Percentiles rank a stretch among this genome's conserved stretches.
Conservation (phyloP, 2,113 vertebrate genomes). For the Phrynosoma platyrhinos region DNA sequence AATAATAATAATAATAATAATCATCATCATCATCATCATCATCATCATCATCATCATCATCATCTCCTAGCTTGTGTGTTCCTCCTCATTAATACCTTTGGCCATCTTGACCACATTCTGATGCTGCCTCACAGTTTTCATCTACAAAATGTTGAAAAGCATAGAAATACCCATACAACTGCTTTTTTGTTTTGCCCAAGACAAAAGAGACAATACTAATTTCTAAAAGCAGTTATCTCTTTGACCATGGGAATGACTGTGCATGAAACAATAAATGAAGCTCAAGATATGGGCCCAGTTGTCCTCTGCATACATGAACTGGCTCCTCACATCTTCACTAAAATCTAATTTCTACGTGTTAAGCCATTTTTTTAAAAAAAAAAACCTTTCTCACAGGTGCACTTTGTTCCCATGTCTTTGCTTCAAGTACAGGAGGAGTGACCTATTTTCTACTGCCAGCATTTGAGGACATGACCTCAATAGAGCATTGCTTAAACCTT, state of each 20-base stretch:
- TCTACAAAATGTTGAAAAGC: no score
- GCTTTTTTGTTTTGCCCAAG: background rate
- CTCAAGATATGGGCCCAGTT: background rate
- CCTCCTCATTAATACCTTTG: no score
- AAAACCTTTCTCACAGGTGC: background rate
- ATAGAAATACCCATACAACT: background rate
- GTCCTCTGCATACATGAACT: no score
- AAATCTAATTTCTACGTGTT: background rate
- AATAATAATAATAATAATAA: no score
- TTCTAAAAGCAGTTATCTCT: background rate
- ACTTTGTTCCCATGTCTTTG: background rate
- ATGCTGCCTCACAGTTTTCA: no score
- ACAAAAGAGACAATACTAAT: background rate
- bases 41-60: no score
- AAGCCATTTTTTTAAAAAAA: background rate
- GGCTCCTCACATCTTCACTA: background rate
- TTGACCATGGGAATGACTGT: background rate
- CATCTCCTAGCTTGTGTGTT: no score
- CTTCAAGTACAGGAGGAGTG: background rate
- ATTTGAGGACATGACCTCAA: background rate
- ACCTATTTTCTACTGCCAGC: constrained; percentile 11
- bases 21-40: no score
- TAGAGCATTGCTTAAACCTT: background rate
- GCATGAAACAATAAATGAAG: background rate
- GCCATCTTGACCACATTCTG: no score